phyloP scores from a whole-genome alignment of 2,888 invertebrate species.

The Microctonus hyperodae region DNA sequence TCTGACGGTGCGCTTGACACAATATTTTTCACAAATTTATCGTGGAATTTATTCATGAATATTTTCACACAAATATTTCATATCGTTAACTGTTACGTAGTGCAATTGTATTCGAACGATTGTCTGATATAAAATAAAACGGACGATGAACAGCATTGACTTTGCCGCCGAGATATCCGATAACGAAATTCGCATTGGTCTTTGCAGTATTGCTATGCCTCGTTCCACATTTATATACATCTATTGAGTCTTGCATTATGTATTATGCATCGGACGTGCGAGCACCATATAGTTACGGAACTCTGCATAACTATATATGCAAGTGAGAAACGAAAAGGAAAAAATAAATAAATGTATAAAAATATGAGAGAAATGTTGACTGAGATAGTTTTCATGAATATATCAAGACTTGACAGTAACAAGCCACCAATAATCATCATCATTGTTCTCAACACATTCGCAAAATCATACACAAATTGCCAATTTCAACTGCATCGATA shows the following conservation, averaged over 20 bases:
- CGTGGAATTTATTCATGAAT: neutral
- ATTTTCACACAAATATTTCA: neutral
- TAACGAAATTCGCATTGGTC: conserved; percentile 40
- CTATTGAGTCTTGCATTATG: conserved; percentile 39
- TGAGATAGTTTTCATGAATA: conserved; percentile 29
- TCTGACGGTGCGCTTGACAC: neutral
- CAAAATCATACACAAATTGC: conserved; percentile 5
- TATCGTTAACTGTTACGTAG: conserved; percentile 2
- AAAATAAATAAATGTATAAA: neutral
- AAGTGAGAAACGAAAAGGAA: conserved; percentile 6
- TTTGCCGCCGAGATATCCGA: conserved; percentile 37
- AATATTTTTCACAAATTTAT: conserved; percentile 5
- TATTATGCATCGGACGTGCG: conserved; percentile 35
- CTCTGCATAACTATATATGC: conserved; percentile 14
- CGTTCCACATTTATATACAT: conserved; percentile 24
- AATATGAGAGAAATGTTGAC: conserved; percentile 17
- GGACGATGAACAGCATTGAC: conserved; percentile 38
- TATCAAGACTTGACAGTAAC: conserved; percentile 32
- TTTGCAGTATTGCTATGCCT: conserved; percentile 31
- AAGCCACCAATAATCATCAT: conserved; percentile 23
- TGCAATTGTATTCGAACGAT: conserved; percentile 1
- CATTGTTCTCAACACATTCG: conserved; percentile 10
- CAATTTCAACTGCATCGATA: neutral
- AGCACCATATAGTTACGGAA: conserved; percentile 24
- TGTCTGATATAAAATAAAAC: conserved; percentile 18